phyloP scores from a whole-genome alignment of 2,888 invertebrate species.

The Hypomecis punctinalis region DNA sequence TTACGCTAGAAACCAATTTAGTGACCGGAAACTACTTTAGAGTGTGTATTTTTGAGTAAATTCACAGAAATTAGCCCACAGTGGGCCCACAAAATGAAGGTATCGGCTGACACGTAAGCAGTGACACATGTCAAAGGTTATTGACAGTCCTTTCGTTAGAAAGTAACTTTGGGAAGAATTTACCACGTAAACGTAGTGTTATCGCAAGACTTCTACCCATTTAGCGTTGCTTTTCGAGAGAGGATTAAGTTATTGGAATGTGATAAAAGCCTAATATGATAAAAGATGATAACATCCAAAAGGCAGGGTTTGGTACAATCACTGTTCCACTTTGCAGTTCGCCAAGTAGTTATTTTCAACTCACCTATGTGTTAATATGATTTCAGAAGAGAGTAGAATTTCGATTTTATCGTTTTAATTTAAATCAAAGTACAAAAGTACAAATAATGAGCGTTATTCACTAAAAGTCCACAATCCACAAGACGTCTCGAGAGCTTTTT shows the following conservation, averaged over 20 bases:
- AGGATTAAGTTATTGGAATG: not conserved
- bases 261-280: slow-evolving; percentile 7
- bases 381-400: not conserved
- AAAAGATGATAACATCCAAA: slow-evolving; percentile 26
- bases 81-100: slow-evolving; percentile 63
- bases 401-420: slow-evolving; percentile 7
- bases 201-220: slow-evolving; percentile 1
- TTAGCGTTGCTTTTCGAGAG: not conserved
- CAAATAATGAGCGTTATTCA: not conserved
- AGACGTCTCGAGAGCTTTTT: slow-evolving; percentile 11
- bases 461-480: slow-evolving; percentile 8
- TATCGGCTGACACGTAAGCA: slow-evolving; percentile 82
- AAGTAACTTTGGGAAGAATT: slow-evolving; percentile 39
- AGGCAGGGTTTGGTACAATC: slow-evolving; percentile 19
- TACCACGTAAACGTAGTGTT: slow-evolving; percentile 25
- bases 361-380: slow-evolving; percentile 6
- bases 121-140: slow-evolving; percentile 86
- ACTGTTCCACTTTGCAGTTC: slow-evolving; percentile 15
- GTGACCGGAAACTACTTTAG: not conserved
- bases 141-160: slow-evolving; percentile 73
- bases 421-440: not conserved
- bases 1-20: not conserved
- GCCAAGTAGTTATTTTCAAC: not conserved
- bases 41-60: slow-evolving; percentile 36
- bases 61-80: slow-evolving; percentile 50